Base-by-base conservation (phyloP, 2,797 vertebrate genomes). In the Hozukius guyotensis region DNA sequence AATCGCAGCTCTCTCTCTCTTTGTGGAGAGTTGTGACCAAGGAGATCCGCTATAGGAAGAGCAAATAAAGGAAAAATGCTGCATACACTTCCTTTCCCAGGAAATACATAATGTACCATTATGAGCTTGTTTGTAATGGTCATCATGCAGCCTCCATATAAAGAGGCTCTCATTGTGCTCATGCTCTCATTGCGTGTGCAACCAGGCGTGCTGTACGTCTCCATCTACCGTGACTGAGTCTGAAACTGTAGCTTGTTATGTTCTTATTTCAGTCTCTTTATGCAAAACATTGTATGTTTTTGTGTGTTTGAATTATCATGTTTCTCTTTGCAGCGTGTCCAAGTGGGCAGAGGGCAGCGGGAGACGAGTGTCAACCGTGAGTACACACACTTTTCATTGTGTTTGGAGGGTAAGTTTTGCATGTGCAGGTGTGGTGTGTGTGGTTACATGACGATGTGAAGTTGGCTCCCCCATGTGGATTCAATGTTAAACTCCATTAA, bases 321-420 rank as follows among this genome's bases (percentile, higher is more conserved):
- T 86, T 75, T 81, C 6, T 86, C 31, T 87, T 74, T 76, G 32
- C 38, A 96, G 96, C 91, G 0, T 96, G 96, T 91, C 91, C 85
- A 38, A 96, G 94, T 24, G 95, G 96, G 1, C 42, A 89, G 72
- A 77, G 5, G 68, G 90, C 88, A 56, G 86, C 84, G 8, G 60
- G 8, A 8, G 0, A 76, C 11, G 10, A 0, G 0, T 96, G 95
- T 70, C 5, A 74, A 14, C 52, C 0, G 96, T 96, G 75, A 96
- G 96, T 95, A 83, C 12, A 49, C 20, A 16, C 34, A 7, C 25
- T 70, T 86, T 6, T 14, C 3, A 9, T 61, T 55, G 38, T 61
- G 24, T 55, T 70, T 11, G 4, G 4, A 46, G 22, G 18, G 2
- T 20, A 9, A 14, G 12, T 24, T 72, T 81, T 38, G 5, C n/a